Evolutionary conservation across 2,797 vertebrate genomes (phyloP), one percentile per base, ranked within the genome.

Genomic region (Poecilia wingei): DNA sequence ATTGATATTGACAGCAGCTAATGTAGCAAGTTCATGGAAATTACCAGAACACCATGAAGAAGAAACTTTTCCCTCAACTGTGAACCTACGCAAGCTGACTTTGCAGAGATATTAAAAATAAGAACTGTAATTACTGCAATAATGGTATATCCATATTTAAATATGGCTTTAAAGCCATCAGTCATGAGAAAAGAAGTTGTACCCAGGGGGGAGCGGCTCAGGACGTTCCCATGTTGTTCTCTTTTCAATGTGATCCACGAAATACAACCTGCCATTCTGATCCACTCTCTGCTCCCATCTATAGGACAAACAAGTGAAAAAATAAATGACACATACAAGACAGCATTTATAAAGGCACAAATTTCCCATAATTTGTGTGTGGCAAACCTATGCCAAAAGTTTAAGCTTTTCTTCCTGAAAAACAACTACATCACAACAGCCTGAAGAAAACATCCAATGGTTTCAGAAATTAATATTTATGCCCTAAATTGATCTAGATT

Each of bases 211-310:
- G 86, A 99, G 95, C 51, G 98, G 96, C 80, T 99, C 98, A 39
- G 98, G 98, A 1, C 98, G 96, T 90, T 99, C 98, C 98, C 98
- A 99, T 0, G 98, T 97, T 33, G 98, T 99, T 95, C 97, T 96
- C 94, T 99, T 99, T 87, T 98, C 98, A 90, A 99, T 96, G 16
- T 99, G 98, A 95, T 99, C 98, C 61, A 99, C 98, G 66, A 96
- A 99, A 91, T 99, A 99, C 61, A 98, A 76, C 80, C 98, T 95
- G 45, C 98, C 98, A 0, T 96, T 97, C 77, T 96, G 97, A 92
- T 99, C 98, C 84, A 98, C 94, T 90, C 98, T 96, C 94, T 99
- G 98, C 89, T 99, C 98, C 98, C 98, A 99, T 18, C 98, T 99
- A 84, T 73, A 77, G 13, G 6, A 46, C 25, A 70, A 61, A 85